These are phyloP conservation scores for Lycophotia porphyrea DNA, from an alignment of 2,888 invertebrate species.

Conservation along the genomic window DNA sequence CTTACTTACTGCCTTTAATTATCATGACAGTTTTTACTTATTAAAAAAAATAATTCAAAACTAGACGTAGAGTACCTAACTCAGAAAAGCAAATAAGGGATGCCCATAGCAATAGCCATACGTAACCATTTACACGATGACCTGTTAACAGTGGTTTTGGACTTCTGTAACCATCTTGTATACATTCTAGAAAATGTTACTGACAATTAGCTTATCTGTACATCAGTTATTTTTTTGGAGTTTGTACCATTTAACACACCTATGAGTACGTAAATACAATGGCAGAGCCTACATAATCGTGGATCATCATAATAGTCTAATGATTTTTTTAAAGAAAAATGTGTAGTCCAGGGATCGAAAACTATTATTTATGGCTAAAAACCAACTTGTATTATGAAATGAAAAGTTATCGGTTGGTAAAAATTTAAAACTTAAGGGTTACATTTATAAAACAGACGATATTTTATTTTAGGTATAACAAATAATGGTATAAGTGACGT, in stretches of 20 bases:
- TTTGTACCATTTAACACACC: background rate
- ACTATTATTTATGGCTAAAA: background rate
- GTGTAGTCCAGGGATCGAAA: background rate
- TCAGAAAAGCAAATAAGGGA: background rate
- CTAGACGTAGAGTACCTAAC: background rate
- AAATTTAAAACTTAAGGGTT: background rate
- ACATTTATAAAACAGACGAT: background rate
- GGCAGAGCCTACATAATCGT: background rate
- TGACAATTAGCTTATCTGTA: background rate
- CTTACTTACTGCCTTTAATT: slow-evolving; percentile 24
- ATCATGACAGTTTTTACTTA: background rate
- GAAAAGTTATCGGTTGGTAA: background rate
- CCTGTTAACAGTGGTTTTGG: background rate
- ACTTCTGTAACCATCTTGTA: background rate
- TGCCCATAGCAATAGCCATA: background rate
- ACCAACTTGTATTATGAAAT: background rate
- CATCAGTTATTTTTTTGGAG: background rate
- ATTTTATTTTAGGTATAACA: background rate
- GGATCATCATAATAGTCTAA: background rate
- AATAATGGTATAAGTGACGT: background rate
- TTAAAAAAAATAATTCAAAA: slow-evolving; percentile 1
- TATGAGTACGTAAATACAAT: background rate
- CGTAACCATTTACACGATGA: background rate
- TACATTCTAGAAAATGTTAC: background rate
- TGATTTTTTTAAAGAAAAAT: background rate